Conservation (phyloP, 2,113 vertebrate species). For the Eulemur rufifrons region DNA sequence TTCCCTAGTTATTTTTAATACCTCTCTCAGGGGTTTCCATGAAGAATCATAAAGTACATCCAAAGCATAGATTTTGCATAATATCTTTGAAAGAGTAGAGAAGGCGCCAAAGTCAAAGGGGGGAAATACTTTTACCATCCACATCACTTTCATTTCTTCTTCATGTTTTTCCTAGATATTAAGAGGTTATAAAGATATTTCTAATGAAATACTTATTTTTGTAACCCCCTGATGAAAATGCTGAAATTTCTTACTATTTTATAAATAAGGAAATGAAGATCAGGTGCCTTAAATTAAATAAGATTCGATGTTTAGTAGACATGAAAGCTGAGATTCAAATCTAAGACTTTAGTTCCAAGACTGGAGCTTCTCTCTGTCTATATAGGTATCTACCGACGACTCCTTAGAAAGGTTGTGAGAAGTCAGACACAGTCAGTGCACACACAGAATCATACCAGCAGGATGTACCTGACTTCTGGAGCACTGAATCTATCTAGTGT, state of each 20-base stretch:
- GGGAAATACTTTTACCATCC: background rate
- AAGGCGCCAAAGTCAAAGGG: background rate
- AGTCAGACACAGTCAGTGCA: background rate
- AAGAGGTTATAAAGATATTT: background rate
- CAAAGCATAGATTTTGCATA: background rate
- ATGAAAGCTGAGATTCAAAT: background rate
- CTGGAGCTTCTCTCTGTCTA: background rate
- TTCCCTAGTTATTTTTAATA: conserved; percentile 35
- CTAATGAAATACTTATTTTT: background rate
- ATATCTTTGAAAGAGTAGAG: background rate
- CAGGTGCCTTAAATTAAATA: background rate
- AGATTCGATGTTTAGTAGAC: background rate
- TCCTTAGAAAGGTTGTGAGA: background rate
- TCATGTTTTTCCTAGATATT: background rate
- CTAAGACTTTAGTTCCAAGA: background rate
- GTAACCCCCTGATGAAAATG: background rate
- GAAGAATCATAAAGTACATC: conserved; percentile 11
- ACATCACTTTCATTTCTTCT: background rate
- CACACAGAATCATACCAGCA: background rate
- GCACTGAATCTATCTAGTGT: background rate
- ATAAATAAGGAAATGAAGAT: background rate
- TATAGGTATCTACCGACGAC: background rate
- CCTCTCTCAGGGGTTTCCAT: conserved; percentile 14
- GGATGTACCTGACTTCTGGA: background rate
- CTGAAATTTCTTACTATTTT: background rate